Evolutionary conservation across 2,797 vertebrate genomes (phyloP).

Genomic region (Halcyon chelicuti): DNA sequence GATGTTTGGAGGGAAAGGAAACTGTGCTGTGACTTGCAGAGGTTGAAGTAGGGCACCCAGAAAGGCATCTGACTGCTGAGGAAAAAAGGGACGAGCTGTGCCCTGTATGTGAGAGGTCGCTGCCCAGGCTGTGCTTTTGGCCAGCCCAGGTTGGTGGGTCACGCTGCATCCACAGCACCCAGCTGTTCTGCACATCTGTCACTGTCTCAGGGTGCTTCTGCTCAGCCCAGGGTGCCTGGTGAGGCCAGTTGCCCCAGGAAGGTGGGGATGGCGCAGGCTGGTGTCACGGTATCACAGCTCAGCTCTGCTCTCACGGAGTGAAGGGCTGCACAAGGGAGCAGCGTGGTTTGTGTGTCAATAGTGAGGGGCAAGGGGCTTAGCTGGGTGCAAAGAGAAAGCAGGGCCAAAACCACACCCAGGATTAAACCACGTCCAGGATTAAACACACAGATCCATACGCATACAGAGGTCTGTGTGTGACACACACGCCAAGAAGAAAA

Average conservation of each 20-base stretch:
- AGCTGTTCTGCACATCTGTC: not conserved
- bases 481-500: not conserved
- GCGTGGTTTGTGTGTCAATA: not conserved
- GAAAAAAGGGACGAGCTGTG: not conserved
- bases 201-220: not conserved
- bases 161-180: fast-evolving
- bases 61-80: not conserved
- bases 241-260: not conserved
- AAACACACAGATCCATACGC: not conserved
- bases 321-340: not conserved
- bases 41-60: not conserved
- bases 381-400: not conserved
- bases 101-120: fast-evolving
- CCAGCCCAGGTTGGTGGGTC: not conserved
- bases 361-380: not conserved
- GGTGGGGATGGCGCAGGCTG: not conserved
- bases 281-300: not conserved
- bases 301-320: not conserved
- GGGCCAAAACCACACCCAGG: not conserved
- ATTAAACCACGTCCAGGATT: not conserved
- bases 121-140: not conserved
- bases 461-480: not conserved
- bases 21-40: not conserved
- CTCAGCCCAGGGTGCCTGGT: not conserved
- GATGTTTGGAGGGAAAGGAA: not conserved